A percentile compares a stretch with the other conserved stretches of the same genome.
Evolutionary conservation across 2,888 invertebrate species (phyloP).

Genomic region (Troides oblongomaculatus): DNA sequence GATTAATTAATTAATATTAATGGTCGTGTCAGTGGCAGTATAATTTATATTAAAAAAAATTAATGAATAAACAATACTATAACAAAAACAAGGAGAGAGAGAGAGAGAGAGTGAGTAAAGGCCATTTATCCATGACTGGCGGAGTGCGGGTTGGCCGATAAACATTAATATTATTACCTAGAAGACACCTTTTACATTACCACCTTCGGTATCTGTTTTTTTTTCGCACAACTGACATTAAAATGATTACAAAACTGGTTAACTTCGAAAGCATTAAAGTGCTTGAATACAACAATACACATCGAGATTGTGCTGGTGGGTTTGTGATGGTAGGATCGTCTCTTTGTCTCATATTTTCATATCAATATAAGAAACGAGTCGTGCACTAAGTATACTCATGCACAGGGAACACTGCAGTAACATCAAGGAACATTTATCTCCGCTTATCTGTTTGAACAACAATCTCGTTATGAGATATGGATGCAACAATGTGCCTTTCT

Average conservation of each 20-base stretch:
- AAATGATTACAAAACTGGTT: neutral
- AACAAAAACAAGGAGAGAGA: too few relatives aligned
- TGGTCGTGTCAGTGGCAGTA: too few relatives aligned
- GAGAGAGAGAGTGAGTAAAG: too few relatives aligned
- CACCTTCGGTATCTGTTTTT: neutral
- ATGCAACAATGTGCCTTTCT: constrained; percentile 24
- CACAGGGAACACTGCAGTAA: constrained; percentile 17
- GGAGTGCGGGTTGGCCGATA: too few relatives aligned
- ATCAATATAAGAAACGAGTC: neutral
- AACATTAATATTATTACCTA: too few relatives aligned
- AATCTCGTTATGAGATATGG: constrained; percentile 33
- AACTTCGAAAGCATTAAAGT: neutral
- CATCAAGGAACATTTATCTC: constrained; percentile 22
- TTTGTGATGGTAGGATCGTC: neutral
- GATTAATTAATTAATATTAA: too few relatives aligned
- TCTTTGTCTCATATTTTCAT: neutral
- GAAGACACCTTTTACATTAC: too few relatives aligned
- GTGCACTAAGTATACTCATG: constrained; percentile 7
- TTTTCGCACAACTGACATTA: neutral
- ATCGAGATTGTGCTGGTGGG: neutral
- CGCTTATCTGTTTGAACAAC: constrained; percentile 38
- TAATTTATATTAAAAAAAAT: too few relatives aligned
- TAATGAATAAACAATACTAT: too few relatives aligned
- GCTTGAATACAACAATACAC: neutral
- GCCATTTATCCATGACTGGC: too few relatives aligned